These are phyloP conservation scores for Zoroaster sp. DNA, from an alignment of 53 echinoderm and acorn worm species.

Conservation along the genomic window DNA sequence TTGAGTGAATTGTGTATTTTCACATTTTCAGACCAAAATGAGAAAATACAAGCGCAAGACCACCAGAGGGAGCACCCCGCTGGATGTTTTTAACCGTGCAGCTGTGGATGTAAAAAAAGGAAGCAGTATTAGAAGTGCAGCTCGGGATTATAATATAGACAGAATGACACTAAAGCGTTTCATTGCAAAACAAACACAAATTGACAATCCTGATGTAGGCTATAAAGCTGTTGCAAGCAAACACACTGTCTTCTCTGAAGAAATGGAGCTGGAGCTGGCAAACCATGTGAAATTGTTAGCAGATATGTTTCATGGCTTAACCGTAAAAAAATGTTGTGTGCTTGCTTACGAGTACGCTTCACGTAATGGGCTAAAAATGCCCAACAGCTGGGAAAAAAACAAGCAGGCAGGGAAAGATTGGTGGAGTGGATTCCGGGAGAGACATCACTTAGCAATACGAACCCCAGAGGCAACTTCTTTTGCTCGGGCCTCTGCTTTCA, in stretches of 20 bases:
- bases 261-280: too few relatives aligned
- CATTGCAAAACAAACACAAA: constrained; percentile 38
- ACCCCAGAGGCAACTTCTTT: constrained; percentile 28
- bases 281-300: too few relatives aligned
- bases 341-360: too few relatives aligned
- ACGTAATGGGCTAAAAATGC: too few relatives aligned
- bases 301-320: too few relatives aligned
- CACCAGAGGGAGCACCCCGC: constrained; percentile 2
- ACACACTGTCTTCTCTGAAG: constrained; percentile 29
- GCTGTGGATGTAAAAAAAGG: constrained; percentile 40
- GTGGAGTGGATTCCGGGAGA: background rate
- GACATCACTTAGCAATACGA: constrained; percentile 26
- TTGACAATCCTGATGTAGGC: constrained; percentile 43
- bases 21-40: too few relatives aligned
- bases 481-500: constrained; percentile 27
- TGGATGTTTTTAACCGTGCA: constrained; percentile 37
- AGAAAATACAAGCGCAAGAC: constrained; percentile 45
- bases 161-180: constrained; percentile 49
- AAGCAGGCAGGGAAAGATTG: too few relatives aligned
- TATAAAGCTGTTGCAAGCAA: background rate
- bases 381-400: too few relatives aligned
- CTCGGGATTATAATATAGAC: constrained; percentile 6
- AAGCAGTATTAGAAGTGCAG: constrained; percentile 34
- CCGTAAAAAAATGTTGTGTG: too few relatives aligned
- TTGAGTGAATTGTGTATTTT: too few relatives aligned